A percentile compares a stretch with the other conserved stretches of the same genome.
Evolutionary conservation across 2,888 invertebrate species (phyloP).

Genomic region (Spialia ferax): DNA sequence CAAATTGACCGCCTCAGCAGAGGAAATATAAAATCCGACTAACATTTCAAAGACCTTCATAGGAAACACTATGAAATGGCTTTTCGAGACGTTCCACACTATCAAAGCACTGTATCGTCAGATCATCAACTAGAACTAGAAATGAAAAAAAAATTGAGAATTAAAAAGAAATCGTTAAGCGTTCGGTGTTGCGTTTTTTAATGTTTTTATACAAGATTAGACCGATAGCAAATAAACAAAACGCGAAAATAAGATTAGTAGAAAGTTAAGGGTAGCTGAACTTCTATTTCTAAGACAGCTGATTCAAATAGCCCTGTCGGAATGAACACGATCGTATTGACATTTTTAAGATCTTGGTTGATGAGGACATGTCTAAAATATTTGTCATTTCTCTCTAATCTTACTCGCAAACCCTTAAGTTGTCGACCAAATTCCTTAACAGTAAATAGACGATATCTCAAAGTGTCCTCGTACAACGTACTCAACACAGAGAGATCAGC

Average conservation of each 20-base stretch:
- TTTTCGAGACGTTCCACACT: constrained; percentile 30
- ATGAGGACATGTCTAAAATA: no score
- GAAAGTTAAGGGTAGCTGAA: no score
- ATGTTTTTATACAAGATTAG: no score
- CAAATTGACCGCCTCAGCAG: constrained; percentile 55
- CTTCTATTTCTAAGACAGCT: no score
- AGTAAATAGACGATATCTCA: not conserved
- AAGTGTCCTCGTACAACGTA: not conserved
- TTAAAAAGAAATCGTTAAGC: no score
- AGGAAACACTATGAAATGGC: constrained; percentile 43
- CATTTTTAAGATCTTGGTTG: no score
- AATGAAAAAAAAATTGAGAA: not conserved
- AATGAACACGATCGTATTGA: no score
- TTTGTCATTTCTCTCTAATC: not conserved
- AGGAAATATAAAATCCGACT: constrained; percentile 54
- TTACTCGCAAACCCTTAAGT: not conserved
- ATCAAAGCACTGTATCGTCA: not conserved
- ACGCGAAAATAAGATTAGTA: no score
- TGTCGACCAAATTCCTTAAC: not conserved
- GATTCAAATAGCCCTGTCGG: no score
- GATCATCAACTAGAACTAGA: not conserved
- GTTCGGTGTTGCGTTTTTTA: no score
- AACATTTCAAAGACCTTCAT: constrained; percentile 47
- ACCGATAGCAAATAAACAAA: no score
- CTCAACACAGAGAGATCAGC: constrained; percentile 14